These are phyloP conservation scores for Trididemnum clinides DNA, from an alignment of 23 tunicate species.

Conservation along the genomic window DNA sequence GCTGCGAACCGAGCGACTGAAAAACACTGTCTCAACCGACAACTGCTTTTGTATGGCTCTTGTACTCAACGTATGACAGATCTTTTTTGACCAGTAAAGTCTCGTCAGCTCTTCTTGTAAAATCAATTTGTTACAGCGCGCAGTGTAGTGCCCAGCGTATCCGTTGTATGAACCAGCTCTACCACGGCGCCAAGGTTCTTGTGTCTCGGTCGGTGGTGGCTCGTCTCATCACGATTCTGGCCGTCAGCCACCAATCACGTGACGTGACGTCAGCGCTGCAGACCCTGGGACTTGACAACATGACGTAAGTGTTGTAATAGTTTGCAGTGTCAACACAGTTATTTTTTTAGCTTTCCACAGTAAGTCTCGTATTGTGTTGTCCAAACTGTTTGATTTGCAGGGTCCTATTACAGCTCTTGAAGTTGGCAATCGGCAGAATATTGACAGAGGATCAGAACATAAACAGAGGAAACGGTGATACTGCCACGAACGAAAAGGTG, in stretches of 20 bases:
- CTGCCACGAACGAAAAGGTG: neutral
- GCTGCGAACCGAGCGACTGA: too few relatives aligned
- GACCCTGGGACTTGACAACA: constrained; percentile 72
- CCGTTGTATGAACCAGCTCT: neutral
- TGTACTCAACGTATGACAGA: too few relatives aligned
- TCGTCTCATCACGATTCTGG: constrained; percentile 57
- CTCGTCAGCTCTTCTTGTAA: too few relatives aligned
- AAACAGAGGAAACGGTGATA: neutral
- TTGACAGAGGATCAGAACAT: constrained; percentile 9
- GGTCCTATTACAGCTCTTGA: constrained; percentile 40
- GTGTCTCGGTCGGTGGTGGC: constrained; percentile 64
- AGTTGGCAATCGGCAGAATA: constrained; percentile 46
- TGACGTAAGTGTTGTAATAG: too few relatives aligned
- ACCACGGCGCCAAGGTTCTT: constrained; percentile 17
- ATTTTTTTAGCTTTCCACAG: too few relatives aligned
- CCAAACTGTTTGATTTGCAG: constrained; percentile 24
- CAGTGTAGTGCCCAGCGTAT: constrained; percentile 16
- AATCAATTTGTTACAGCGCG: neutral
- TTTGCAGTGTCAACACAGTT: too few relatives aligned
- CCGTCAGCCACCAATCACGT: constrained; percentile 57
- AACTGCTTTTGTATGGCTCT: too few relatives aligned
- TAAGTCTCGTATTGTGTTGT: too few relatives aligned
- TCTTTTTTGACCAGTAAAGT: too few relatives aligned
- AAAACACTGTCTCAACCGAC: too few relatives aligned
- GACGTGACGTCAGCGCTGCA: constrained; percentile 61